Base-by-base conservation (phyloP, 1,140 invertebrate genomes). In the Lucilia sericata region DNA sequence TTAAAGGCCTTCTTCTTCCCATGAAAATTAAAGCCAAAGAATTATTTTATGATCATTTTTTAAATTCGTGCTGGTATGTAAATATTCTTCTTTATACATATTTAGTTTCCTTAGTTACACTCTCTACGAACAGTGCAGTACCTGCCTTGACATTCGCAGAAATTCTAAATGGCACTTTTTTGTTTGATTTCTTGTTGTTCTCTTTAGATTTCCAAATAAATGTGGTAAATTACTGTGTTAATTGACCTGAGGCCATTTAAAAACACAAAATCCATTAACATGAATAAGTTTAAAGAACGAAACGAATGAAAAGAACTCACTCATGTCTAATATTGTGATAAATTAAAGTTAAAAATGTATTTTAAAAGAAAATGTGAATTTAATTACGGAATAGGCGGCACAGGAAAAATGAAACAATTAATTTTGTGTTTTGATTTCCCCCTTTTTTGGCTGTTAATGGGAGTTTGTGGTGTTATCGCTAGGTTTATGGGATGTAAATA, bases 361-460 rank as follows among this genome's bases (percentile, higher is more conserved):
- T 25, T 70, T 70, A 21, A 25, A 70, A 70, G 65, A 70, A 70
- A 70, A 70, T 70, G 65, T n/a, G 65, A 70, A 21, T 70, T 70
- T 70, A 70, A 70, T 70, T 70, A 70, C 19, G 25, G 10, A 70
- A 60, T 21, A 70, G 65, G 65, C 65, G 65, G 65, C 65, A 70
- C 10, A 70, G 2, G 9, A 9, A 70, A 49, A 70, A 21, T 21
- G 8, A 19, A 70, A 70, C 65, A 70, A 70, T 70, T 70, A 70
- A 21, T 70, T 70, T 30, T 30, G 25, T 30, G 3, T 30, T 30
- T 70, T 70, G 8, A 55, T 55, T 12, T 42, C 42, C 7, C 42
- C 10, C 42, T 42, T 42, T 42, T 42, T 42, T 42, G 42, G 42
- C 10, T 42, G 5, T 42, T 42, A 10, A 8, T 42, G 5, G 42